phyloP scores from a whole-genome alignment of 92 coral and sea anemone genomes.

The Desmophyllum pertusum region DNA sequence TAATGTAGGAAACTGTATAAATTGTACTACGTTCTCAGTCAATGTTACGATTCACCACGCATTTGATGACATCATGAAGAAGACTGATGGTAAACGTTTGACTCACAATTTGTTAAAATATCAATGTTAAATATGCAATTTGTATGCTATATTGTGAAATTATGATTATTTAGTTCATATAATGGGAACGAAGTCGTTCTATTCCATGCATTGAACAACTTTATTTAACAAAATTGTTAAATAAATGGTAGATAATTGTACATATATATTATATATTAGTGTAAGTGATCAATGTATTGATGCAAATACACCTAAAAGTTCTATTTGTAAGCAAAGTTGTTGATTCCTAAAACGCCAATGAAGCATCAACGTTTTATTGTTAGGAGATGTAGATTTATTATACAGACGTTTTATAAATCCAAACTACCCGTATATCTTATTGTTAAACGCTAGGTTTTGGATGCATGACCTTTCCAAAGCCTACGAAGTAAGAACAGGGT shows the following conservation, averaged over 20 bases:
- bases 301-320: background rate
- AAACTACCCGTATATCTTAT: background rate
- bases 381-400: background rate
- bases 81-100: background rate
- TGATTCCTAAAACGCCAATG: background rate
- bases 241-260: conserved; percentile 1
- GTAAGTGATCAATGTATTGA: background rate
- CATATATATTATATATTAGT: background rate
- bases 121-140: background rate
- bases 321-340: background rate
- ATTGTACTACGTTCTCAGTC: background rate
- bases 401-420: background rate
- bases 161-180: background rate
- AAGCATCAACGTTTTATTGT: background rate
- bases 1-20: conserved; percentile 19
- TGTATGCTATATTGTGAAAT: background rate
- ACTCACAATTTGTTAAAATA: background rate
- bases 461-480: too few relatives aligned
- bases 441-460: background rate
- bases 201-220: background rate
- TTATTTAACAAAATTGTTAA: conserved; percentile 13
- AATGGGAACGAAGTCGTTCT: background rate
- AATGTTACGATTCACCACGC: background rate
- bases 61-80: background rate
- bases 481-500: background rate